A percentile compares a stretch with the other conserved stretches of the same genome.
phyloP scores from a whole-genome alignment of 92 coral and sea anemone genomes.

The Palythoa heliodiscus region DNA sequence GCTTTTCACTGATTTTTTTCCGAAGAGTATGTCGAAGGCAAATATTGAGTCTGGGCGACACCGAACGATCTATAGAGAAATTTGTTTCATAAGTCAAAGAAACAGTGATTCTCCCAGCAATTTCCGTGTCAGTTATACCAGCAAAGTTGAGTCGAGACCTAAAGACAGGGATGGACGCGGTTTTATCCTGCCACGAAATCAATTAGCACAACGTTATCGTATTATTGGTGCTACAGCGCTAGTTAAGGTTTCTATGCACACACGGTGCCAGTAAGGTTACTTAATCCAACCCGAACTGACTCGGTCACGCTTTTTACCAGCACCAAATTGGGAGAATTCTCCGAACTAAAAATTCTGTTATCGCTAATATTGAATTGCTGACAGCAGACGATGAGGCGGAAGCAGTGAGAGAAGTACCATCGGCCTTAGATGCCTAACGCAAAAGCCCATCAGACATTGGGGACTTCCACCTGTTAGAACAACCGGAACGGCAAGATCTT shows the following conservation, averaged over 20 bases:
- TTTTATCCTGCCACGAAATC: slow-evolving; percentile 10
- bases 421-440: slow-evolving; percentile 17
- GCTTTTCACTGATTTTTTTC: too few species aligned
- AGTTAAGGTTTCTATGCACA: slow-evolving; percentile 9
- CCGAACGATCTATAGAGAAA: too few species aligned
- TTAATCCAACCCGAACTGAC: slow-evolving; percentile 41
- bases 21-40: too few species aligned
- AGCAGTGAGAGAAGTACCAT: slow-evolving; percentile 18
- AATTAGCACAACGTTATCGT: slow-evolving; percentile 13
- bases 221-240: slow-evolving; percentile 36
- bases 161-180: slow-evolving; percentile 17
- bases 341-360: neutral
- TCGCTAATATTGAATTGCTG: slow-evolving; percentile 26
- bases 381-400: slow-evolving; percentile 21
- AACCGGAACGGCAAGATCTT: neutral
- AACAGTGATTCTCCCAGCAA: slow-evolving; percentile 24
- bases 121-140: slow-evolving; percentile 35
- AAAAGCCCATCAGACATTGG: slow-evolving; percentile 7
- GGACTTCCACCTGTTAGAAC: slow-evolving; percentile 3
- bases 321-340: slow-evolving; percentile 34
- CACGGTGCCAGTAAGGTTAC: slow-evolving; percentile 42
- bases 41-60: too few species aligned
- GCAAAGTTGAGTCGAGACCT: neutral
- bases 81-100: slow-evolving; percentile 18
- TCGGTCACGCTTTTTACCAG: slow-evolving; percentile 35